Percentiles rank a stretch among this genome's conserved stretches.
These are phyloP conservation scores for Falcunculus frontatus DNA, from an alignment of 2,113 vertebrate genomes.

Conservation along the genomic window DNA sequence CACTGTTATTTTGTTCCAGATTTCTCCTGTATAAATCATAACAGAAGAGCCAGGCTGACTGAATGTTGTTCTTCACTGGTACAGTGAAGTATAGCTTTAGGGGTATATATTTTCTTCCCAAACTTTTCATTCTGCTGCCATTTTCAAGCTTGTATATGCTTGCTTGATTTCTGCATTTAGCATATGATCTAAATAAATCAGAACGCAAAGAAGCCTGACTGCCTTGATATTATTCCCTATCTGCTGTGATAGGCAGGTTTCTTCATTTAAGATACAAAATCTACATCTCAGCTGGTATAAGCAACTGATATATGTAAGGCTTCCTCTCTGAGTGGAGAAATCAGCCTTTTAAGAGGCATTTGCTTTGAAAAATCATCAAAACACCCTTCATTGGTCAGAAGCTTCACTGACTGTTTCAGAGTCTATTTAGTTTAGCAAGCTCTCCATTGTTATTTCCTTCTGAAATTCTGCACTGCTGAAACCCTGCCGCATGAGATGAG, in stretches of 20 bases:
- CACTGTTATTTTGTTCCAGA: slow-evolving; percentile 32
- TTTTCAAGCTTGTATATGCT: neutral
- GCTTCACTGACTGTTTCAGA: neutral
- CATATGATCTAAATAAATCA: neutral
- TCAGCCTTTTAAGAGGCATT: neutral
- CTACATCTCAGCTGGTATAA: neutral
- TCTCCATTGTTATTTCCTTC: neutral
- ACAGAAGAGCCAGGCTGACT: neutral
- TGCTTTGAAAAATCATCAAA: neutral
- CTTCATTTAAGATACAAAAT: neutral
- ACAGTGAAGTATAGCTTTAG: neutral
- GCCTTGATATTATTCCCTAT: neutral
- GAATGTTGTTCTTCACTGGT: neutral
- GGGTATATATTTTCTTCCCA: neutral
- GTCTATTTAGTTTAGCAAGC: neutral
- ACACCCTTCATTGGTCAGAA: neutral
- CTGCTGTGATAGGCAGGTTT: neutral
- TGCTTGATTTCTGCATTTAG: neutral
- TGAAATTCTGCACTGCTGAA: neutral
- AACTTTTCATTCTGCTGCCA: neutral
- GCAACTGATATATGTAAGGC: neutral
- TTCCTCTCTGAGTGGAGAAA: neutral
- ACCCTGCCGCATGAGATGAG: neutral
- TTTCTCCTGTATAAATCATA: slow-evolving; percentile 26
- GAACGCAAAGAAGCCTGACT: neutral